Base-by-base conservation (phyloP, 2,797 vertebrate genomes). In the Craterocephalus amniculus region DNA sequence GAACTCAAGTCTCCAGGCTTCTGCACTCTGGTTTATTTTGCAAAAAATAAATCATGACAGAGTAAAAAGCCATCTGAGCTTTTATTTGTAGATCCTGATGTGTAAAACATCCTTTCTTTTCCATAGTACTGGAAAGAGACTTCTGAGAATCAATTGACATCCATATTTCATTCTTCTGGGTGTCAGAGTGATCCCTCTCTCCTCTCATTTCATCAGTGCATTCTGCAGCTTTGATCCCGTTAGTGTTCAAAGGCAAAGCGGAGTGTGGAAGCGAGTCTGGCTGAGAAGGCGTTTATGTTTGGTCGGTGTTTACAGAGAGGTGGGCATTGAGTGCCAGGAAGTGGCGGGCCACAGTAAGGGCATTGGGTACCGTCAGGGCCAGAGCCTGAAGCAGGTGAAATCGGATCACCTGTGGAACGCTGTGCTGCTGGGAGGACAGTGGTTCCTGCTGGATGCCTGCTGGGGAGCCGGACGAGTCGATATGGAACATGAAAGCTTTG, bases 331-430 rank as follows among this genome's bases (percentile, higher is more conserved):
- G 63, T 96, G 95, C 0, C 67, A 90, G 35, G 92, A 94, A 67
- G 89, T 96, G 10, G 79, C 92, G 0, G 95, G 96, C 2, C 89
- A 93, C 72, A 95, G 95, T 52, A 92, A 95, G 38, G 94, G 92
- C 20, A 85, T 92, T 0, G 93, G 94, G 14, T 93, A 93, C 79
- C 56, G 27, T 0, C 81, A 87, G 72, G 93, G 93, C 0, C 87
- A 64, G 40, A 84, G 85, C 76, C 92, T 93, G 43, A 83, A 86
- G 72, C 79, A 93, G 40, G 93, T 93, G 78, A 93, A 91, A 80
- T 95, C 93, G 0, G 95, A 95, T 75, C 95, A 96, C 86, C 84
- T 93, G 93, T 95, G 96, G 96, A 96, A 96, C 0, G 83, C 90
- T 0, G 87, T 92, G 69, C 89, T 93, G 49, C 83, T 95, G 56